Percentiles rank a stretch among this genome's conserved stretches.
These are phyloP conservation scores for Pandemis heparana DNA, from an alignment of 2,888 invertebrate species.

Conservation along the genomic window DNA sequence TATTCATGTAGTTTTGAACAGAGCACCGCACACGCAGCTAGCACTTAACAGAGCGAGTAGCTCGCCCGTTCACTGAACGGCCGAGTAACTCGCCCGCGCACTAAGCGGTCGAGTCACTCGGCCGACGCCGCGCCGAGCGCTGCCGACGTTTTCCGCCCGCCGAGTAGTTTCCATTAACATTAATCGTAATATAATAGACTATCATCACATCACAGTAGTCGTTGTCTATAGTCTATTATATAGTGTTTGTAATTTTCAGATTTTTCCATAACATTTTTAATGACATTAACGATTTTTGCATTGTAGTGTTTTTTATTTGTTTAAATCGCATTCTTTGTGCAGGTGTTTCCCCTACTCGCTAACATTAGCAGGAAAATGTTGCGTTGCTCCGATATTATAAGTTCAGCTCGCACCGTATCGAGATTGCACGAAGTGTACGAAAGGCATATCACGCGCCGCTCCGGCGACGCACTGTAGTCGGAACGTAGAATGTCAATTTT, in stretches of 20 bases:
- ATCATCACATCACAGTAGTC: conserved; percentile 44
- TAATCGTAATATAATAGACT: conserved; percentile 61
- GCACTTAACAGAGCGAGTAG: neutral
- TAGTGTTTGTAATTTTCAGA: conserved; percentile 65
- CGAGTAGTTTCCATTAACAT: conserved; percentile 62
- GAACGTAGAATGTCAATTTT: conserved; percentile 53
- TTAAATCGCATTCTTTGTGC: conserved; percentile 84
- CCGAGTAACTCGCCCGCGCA: conserved; percentile 52
- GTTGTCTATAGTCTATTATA: conserved; percentile 62
- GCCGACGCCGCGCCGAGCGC: conserved; percentile 54
- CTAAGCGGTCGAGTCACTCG: conserved; percentile 58
- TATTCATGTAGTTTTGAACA: conserved; percentile 1
- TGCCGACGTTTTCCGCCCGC: conserved; percentile 78
- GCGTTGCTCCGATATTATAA: conserved; percentile 77
- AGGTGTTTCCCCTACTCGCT: conserved; percentile 84
- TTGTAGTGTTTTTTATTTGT: conserved; percentile 81
- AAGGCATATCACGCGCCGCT: conserved; percentile 69
- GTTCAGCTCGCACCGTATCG: conserved; percentile 61
- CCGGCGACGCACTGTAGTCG: conserved; percentile 62
- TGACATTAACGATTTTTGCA: conserved; percentile 72
- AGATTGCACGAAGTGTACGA: conserved; percentile 76
- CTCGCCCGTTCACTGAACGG: conserved; percentile 73
- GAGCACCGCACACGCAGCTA: conserved; percentile 15
- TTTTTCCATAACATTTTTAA: conserved; percentile 73
- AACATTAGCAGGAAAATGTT: conserved; percentile 86